These are phyloP conservation scores for Thysanoteuthis rhombus DNA, from an alignment of 2,888 invertebrate species.

Conservation along the genomic window DNA sequence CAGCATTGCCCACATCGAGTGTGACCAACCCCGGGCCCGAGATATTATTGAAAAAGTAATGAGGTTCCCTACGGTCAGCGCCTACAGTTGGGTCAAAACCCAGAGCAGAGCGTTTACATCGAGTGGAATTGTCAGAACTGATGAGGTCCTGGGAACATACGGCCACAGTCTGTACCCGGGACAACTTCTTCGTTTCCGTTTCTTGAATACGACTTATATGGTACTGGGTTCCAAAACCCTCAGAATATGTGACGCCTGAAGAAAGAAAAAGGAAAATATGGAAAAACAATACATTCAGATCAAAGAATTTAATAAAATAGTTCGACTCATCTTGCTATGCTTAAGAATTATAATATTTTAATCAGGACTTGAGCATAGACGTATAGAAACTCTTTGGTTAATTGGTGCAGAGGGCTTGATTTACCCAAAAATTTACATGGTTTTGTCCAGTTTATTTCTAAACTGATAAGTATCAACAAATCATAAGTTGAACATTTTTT, in stretches of 20 bases:
- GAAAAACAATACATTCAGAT: too few relatives aligned
- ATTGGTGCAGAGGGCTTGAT: too few relatives aligned
- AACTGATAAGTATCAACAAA: too few relatives aligned
- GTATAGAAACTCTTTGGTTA: too few relatives aligned
- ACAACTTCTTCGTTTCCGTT: slow-evolving; percentile 55
- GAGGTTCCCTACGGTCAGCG: background rate
- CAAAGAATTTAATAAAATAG: too few relatives aligned
- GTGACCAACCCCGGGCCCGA: slow-evolving; percentile 26
- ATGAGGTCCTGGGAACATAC: slow-evolving; percentile 60
- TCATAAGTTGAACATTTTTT: too few relatives aligned
- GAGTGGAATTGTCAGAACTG: slow-evolving; percentile 57
- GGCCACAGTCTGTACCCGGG: slow-evolving; percentile 58
- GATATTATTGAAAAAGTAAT: slow-evolving; percentile 29
- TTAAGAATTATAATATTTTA: too few relatives aligned
- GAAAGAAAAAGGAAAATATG: background rate
- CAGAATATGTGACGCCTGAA: slow-evolving; percentile 81
- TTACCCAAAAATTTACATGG: too few relatives aligned
- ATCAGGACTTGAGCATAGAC: too few relatives aligned
- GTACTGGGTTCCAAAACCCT: slow-evolving; percentile 51
- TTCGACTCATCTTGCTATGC: too few relatives aligned
- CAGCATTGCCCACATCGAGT: slow-evolving; percentile 70
- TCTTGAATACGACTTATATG: slow-evolving; percentile 56
- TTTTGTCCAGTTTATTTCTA: too few relatives aligned
- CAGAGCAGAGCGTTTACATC: slow-evolving; percentile 16
- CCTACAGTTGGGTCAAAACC: slow-evolving; percentile 27